Conservation (phyloP, 2,113 vertebrate species). For the Ursus arctos region DNA sequence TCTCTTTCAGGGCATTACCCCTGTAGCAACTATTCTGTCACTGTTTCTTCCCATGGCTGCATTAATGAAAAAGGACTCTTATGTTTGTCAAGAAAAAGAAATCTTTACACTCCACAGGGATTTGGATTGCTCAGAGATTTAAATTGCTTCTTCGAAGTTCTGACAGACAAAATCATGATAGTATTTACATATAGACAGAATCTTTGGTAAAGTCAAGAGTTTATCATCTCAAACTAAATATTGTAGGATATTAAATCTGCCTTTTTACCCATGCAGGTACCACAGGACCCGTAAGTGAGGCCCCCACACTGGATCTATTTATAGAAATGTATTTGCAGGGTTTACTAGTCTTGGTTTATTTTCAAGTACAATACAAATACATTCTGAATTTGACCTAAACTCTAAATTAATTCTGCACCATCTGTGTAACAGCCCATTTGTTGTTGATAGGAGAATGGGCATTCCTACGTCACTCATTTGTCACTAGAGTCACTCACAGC, state of each 20-base stretch:
- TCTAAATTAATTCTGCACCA: neutral
- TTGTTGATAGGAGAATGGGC: neutral
- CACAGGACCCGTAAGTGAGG: neutral
- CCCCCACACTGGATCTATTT: neutral
- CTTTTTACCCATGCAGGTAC: neutral
- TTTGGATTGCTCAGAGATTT: neutral
- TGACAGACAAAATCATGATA: neutral
- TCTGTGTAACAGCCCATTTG: neutral
- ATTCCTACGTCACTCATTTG: neutral
- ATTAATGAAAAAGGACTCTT: neutral
- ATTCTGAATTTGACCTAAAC: slow-evolving; percentile 1
- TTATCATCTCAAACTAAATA: neutral
- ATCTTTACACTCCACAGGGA: neutral
- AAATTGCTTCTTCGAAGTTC: neutral
- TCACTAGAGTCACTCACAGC: neutral
- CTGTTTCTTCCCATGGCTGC: neutral
- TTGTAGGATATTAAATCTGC: neutral
- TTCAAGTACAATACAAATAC: neutral
- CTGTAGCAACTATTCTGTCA: neutral
- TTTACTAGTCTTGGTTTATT: neutral
- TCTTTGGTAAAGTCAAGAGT: neutral
- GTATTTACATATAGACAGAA: neutral
- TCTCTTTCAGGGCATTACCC: neutral
- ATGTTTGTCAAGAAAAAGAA: neutral
- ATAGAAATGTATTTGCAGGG: neutral